Percentiles rank a stretch among this genome's conserved stretches.
Conservation (phyloP, 2,113 vertebrate species). For the Rhinoptilus africanus region DNA sequence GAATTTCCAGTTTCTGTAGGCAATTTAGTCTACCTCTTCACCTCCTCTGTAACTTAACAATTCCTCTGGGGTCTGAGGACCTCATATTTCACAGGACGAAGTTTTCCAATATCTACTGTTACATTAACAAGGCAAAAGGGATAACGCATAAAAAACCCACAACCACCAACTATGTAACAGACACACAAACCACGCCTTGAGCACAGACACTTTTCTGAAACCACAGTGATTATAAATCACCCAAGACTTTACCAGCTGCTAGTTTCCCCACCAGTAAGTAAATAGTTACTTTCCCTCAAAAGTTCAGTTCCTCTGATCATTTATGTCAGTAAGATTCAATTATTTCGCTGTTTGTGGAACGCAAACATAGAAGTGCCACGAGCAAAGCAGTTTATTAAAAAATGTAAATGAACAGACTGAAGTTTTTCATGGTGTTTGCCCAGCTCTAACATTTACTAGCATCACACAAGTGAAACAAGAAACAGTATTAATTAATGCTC, state of each 20-base stretch:
- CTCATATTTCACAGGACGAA: background rate
- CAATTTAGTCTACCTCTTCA: background rate
- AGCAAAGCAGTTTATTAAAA: slow-evolving; percentile 38
- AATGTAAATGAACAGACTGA: background rate
- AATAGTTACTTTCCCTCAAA: background rate
- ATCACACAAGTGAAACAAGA: background rate
- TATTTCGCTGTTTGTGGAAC: background rate
- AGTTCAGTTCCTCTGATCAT: background rate
- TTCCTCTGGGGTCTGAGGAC: background rate
- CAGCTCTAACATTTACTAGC: slow-evolving; percentile 7
- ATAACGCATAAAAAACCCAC: background rate
- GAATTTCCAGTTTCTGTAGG: background rate
- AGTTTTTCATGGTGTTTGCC: background rate
- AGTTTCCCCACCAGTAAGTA: background rate
- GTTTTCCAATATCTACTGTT: background rate
- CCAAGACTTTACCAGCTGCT: background rate
- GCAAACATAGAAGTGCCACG: background rate
- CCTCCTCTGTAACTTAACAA: background rate
- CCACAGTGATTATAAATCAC: background rate
- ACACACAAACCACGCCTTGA: background rate
- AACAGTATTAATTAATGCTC: background rate
- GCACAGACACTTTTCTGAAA: background rate
- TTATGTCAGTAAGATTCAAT: background rate
- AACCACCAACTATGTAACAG: accelerated
- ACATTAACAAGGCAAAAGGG: background rate